Conservation (phyloP, 2,797 vertebrate species). For the Mus spretus region DNA sequence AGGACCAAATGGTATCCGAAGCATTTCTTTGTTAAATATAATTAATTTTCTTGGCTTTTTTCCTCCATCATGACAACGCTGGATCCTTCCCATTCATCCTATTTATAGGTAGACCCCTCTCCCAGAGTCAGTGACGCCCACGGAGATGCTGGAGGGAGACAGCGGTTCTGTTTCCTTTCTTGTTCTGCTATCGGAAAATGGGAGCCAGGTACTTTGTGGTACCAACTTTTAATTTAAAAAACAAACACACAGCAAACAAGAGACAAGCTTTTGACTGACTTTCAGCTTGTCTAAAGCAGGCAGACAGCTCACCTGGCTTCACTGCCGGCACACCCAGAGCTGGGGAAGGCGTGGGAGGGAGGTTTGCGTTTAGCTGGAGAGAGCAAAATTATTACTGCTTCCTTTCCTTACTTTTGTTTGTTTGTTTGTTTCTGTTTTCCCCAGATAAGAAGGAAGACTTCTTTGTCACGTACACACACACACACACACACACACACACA, state of each 20-base stretch:
- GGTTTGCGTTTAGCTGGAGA: not conserved
- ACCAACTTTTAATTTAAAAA: not conserved
- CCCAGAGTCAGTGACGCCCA: not conserved
- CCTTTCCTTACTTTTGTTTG: not conserved
- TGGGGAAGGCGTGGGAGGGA: not conserved
- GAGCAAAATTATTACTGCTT: conserved; percentile 71
- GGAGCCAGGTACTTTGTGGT: not conserved
- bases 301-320: not conserved
- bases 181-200: rapidly evolving
- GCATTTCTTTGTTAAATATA: conserved; percentile 83
- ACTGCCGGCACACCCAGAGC: not conserved
- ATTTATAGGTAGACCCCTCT: conserved; percentile 26
- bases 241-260: not conserved
- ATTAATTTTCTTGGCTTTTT: conserved; percentile 82
- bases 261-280: not conserved
- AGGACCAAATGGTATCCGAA: conserved; percentile 79
- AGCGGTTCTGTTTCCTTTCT: not conserved
- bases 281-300: not conserved
- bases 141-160: not conserved
- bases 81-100: conserved; percentile 49
- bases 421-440: not conserved
- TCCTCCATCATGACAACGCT: conserved; percentile 73
- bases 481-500: not conserved
- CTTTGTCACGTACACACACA: conserved; percentile 9
- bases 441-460: not conserved